phyloP scores from a whole-genome alignment of 2,113 vertebrate genomes.

The Helogale parvula region DNA sequence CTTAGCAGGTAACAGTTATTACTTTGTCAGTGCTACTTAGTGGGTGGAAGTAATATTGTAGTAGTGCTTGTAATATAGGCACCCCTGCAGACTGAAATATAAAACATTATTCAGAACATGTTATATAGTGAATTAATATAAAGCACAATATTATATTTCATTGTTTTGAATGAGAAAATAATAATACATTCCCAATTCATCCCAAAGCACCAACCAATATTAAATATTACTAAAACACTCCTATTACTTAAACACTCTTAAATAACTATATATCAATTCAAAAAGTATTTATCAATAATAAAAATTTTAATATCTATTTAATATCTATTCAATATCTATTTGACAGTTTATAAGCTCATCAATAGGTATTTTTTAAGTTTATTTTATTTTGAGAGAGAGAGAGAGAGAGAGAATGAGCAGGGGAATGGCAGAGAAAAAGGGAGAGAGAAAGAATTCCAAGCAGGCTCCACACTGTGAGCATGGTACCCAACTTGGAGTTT shows the following conservation, averaged over 20 bases:
- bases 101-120: neutral
- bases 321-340: neutral
- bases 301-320: neutral
- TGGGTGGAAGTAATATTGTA: neutral
- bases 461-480: too few species aligned
- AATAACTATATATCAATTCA: neutral
- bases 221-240: neutral
- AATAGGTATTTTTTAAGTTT: neutral
- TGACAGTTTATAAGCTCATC: neutral
- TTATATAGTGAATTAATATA: neutral
- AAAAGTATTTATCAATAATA: neutral
- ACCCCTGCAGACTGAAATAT: neutral
- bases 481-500: too few species aligned
- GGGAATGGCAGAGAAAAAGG: too few species aligned
- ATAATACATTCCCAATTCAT: neutral
- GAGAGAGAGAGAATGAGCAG: too few species aligned
- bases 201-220: neutral
- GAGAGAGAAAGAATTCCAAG: too few species aligned
- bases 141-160: neutral
- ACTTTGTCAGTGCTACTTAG: neutral
- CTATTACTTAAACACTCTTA: neutral
- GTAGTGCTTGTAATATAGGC: neutral
- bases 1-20: neutral
- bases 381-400: too few species aligned
- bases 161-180: slow-evolving; percentile 42